Evolutionary conservation across 2,888 invertebrate species (phyloP), one percentile per base, ranked within the genome.

Genomic region (Noctua comes): DNA sequence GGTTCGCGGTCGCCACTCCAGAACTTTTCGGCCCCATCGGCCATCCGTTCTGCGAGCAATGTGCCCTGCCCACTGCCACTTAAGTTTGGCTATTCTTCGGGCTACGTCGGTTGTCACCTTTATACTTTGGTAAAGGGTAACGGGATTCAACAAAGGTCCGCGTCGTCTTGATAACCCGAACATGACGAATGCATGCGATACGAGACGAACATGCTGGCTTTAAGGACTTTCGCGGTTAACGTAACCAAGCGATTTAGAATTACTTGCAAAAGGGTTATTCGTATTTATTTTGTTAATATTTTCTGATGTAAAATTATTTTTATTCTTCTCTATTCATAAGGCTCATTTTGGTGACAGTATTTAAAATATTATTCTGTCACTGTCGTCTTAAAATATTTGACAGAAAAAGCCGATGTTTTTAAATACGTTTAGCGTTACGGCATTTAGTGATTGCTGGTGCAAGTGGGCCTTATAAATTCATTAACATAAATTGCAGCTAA

Each of bases 181-280:
- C 77, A 48, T 78, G 46, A 78, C 46, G 54, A 71, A 78, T 79
- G 43, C 27, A 65, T 13, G 36, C 36, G 71, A 79, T 78, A 79
- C 27, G 43, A 51, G 8, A 51, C 11, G 11, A 51, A 40, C 40
- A n/a, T 16, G 4, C 11, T 70, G 57, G 16, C 24, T 75, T 40
- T 48, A 31, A 5, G 24, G 24, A 54, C 18, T 36, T 31, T 54
- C 8, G 54, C 43, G 8, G 24, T 57, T 24, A 74, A 74, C 27
- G 24, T 27, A 54, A 43, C 24, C 40, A 24, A 7, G 24, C 13
- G 16, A 46, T 46, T 31, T 66, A 31, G 10, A 36, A 16, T 6
- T 13, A 16, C 1, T 48, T n/a, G 6, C 7, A 65, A 31, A 31
- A 18, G 31, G 18, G 11, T 0, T 2, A n/a, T n/a, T 18, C n/a